phyloP scores from a whole-genome alignment of 2,888 invertebrate genomes.

The Doris montereyensis region DNA sequence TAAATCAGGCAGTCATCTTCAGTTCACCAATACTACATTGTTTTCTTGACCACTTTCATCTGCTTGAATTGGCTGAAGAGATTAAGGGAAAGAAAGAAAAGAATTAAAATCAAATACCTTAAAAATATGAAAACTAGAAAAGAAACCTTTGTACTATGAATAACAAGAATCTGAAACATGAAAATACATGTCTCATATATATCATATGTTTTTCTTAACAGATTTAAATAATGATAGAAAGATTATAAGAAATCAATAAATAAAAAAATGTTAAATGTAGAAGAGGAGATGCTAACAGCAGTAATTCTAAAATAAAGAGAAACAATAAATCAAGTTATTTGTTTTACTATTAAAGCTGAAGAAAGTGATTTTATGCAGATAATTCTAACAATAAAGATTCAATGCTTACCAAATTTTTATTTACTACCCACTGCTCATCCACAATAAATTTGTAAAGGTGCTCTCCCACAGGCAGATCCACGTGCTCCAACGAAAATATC shows the following conservation, averaged over 20 bases:
- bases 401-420: slow-evolving; percentile 56
- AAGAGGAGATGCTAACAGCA: too few species aligned
- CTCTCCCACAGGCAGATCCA: slow-evolving; percentile 61
- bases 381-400: not conserved
- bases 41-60: slow-evolving; percentile 57
- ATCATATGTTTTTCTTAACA: not conserved
- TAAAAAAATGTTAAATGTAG: too few species aligned
- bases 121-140: not conserved
- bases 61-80: slow-evolving; percentile 53
- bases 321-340: not conserved
- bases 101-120: not conserved
- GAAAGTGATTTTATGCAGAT: not conserved
- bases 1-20: too few species aligned
- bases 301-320: not conserved
- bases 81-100: not conserved
- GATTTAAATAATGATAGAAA: not conserved
- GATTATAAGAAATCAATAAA: too few species aligned
- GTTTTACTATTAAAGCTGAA: too few species aligned
- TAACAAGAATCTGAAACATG: not conserved
- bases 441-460: slow-evolving; percentile 61
- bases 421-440: slow-evolving; percentile 62
- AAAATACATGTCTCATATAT: not conserved
- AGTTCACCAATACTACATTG: slow-evolving; percentile 52
- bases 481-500: slow-evolving; percentile 51
- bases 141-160: not conserved